Conservation (phyloP, 2,113 vertebrate species). For the Callaeas wilsoni region DNA sequence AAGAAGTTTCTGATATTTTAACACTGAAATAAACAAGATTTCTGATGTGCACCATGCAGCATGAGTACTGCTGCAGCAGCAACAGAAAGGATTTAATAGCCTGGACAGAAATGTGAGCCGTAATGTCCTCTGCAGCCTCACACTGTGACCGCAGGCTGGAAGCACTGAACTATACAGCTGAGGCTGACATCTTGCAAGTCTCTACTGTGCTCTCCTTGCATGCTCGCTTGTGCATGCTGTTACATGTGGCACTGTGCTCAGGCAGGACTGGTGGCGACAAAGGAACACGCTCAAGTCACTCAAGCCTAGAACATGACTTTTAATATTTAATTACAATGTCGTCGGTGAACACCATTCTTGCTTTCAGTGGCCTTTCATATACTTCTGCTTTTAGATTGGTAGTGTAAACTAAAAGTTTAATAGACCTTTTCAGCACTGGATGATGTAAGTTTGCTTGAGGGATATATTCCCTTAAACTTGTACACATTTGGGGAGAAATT, state of each 20-base stretch:
- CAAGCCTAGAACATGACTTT: neutral
- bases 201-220: neutral
- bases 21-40: neutral
- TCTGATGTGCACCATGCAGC: neutral
- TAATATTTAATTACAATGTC: neutral
- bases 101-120: neutral
- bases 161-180: neutral
- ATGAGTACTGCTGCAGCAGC: neutral
- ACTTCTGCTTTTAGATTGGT: neutral
- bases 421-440: neutral
- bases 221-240: accelerated
- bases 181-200: neutral
- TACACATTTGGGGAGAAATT: neutral
- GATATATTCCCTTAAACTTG: neutral
- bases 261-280: neutral
- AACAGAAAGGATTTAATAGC: neutral
- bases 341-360: neutral
- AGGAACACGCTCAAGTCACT: accelerated
- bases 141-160: neutral
- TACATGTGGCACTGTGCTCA: neutral
- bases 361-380: neutral
- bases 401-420: neutral
- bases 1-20: neutral
- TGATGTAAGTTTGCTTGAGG: neutral
- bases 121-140: neutral